These are phyloP conservation scores for Oscheius onirici DNA, from an alignment of 2,888 invertebrate genomes.

Conservation along the genomic window DNA sequence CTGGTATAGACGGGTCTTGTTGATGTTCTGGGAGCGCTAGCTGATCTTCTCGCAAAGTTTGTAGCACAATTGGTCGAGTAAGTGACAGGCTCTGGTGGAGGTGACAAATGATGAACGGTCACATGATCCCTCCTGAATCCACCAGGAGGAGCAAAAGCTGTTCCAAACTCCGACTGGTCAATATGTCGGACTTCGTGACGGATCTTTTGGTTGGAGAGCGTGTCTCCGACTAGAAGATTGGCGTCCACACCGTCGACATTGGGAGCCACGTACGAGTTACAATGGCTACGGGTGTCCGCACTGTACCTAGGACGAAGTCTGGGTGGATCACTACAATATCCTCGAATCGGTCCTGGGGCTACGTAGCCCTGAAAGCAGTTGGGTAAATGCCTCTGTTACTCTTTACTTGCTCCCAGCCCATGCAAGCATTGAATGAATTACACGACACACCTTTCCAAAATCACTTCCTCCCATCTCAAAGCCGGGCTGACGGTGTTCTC, in stretches of 20 bases:
- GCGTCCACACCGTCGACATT: slow-evolving; percentile 58
- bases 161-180: slow-evolving; percentile 60
- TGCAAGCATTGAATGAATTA: background rate
- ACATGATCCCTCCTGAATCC: slow-evolving; percentile 65
- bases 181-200: slow-evolving; percentile 48
- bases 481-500: slow-evolving; percentile 39
- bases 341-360: slow-evolving; percentile 59
- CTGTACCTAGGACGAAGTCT: slow-evolving; percentile 61
- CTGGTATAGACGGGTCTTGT: slow-evolving; percentile 18
- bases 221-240: slow-evolving; percentile 59
- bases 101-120: slow-evolving; percentile 35
- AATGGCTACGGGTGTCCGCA: slow-evolving; percentile 63
- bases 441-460: slow-evolving; percentile 41
- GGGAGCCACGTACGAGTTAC: slow-evolving; percentile 60
- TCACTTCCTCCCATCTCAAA: slow-evolving; percentile 54
- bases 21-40: slow-evolving; percentile 32
- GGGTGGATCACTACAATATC: slow-evolving; percentile 67
- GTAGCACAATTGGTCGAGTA: slow-evolving; percentile 43
- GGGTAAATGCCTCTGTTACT: background rate
- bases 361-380: slow-evolving; percentile 41
- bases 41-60: slow-evolving; percentile 29
- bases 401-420: background rate
- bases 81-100: slow-evolving; percentile 45
- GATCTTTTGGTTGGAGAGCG: slow-evolving; percentile 66
- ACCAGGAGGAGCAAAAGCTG: slow-evolving; percentile 60